Evolutionary conservation across 2,888 invertebrate genomes (phyloP).

Genomic region (Deroplatys truncata): DNA sequence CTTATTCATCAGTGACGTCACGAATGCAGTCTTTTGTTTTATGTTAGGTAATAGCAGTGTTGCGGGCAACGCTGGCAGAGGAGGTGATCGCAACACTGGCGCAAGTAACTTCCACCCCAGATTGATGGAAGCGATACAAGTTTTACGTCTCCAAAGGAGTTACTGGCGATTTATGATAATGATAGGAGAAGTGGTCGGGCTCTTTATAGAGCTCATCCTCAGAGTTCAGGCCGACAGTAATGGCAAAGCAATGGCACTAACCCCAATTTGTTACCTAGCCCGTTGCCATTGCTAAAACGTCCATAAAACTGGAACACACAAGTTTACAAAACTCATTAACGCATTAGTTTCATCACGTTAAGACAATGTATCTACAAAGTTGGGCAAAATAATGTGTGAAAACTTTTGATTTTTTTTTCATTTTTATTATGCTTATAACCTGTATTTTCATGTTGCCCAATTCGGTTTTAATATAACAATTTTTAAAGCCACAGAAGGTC

Average conservation of each 20-base stretch:
- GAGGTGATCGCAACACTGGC: neutral
- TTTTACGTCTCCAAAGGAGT: neutral
- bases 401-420: too few species aligned
- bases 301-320: too few species aligned
- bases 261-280: neutral
- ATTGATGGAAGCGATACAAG: neutral
- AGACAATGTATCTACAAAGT: too few species aligned
- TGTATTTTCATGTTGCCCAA: too few species aligned
- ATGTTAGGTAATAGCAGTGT: slow-evolving; percentile 10
- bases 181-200: neutral
- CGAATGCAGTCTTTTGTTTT: slow-evolving; percentile 7
- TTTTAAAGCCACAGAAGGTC: too few species aligned
- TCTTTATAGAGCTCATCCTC: neutral
- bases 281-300: too few species aligned
- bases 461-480: too few species aligned
- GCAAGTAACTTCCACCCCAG: neutral
- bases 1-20: slow-evolving; percentile 7
- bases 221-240: neutral
- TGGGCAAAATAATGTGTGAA: too few species aligned
- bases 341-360: too few species aligned
- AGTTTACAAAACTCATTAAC: too few species aligned
- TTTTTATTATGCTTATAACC: too few species aligned
- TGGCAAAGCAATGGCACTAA: neutral
- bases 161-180: neutral
- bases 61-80: neutral